Percentiles rank a stretch among this genome's conserved stretches.
phyloP scores from a whole-genome alignment of 37 sponge, comb jelly and placozoan genomes.

The Cladorhizidae sp. region DNA sequence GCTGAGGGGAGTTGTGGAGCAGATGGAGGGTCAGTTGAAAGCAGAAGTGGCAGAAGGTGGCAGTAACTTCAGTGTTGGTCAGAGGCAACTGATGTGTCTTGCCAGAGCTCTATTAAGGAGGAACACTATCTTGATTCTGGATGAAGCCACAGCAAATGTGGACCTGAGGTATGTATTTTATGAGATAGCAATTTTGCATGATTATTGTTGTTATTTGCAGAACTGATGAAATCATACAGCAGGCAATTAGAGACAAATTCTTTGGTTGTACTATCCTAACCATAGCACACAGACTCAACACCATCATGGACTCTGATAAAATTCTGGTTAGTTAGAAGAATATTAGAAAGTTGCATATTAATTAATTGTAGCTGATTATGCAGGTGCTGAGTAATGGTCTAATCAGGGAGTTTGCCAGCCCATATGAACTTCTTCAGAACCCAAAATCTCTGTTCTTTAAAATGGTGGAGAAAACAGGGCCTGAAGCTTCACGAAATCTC shows the following conservation, averaged over 20 bases:
- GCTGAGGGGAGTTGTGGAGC: conserved; percentile 62
- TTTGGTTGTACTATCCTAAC: conserved; percentile 87
- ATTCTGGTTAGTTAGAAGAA: conserved; percentile 52
- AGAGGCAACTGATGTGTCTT: conserved; percentile 87
- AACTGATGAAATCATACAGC: conserved; percentile 92
- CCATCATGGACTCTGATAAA: conserved; percentile 89
- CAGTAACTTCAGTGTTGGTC: conserved; percentile 88
- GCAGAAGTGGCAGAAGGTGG: conserved; percentile 73
- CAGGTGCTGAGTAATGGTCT: conserved; percentile 61
- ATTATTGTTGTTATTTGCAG: conserved; percentile 26
- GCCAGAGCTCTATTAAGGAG: conserved; percentile 81
- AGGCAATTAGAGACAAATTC: conserved; percentile 76
- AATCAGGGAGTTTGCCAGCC: conserved; percentile 60
- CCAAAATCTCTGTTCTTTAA: conserved; percentile 23
- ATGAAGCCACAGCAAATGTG: conserved; percentile 92
- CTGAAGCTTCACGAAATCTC: conserved; percentile 41
- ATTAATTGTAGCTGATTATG: neutral
- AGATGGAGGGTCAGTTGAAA: conserved; percentile 61
- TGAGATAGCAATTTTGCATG: too few relatives aligned
- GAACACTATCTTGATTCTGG: conserved; percentile 83
- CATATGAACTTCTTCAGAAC: conserved; percentile 38
- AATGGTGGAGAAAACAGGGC: conserved; percentile 55
- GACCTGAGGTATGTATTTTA: conserved; percentile 50
- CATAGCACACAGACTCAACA: conserved; percentile 93
- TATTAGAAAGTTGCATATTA: neutral